Percentiles rank a stretch among this genome's conserved stretches.
Evolutionary conservation across 2,113 vertebrate species (phyloP).

Genomic region (Garra rufa): DNA sequence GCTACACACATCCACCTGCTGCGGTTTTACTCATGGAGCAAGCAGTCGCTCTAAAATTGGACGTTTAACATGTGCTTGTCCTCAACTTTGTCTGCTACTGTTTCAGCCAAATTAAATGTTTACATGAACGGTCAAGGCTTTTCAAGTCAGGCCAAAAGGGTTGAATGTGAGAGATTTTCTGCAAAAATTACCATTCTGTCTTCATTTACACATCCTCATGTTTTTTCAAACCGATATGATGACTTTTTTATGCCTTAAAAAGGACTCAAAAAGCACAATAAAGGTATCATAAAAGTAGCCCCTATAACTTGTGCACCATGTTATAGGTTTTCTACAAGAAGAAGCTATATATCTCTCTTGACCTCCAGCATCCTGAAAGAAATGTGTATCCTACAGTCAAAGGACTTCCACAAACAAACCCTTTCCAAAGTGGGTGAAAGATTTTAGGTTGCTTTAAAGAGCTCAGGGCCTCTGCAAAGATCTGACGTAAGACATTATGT

Average conservation of each 20-base stretch:
- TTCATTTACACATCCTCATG: not conserved
- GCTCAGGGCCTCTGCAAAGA: not conserved
- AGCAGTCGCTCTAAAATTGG: not conserved
- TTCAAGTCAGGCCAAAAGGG: not conserved
- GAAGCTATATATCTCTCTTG: conserved; percentile 47
- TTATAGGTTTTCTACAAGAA: not conserved
- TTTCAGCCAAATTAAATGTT: not conserved
- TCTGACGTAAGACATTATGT: not conserved
- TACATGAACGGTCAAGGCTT: not conserved
- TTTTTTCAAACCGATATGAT: not conserved
- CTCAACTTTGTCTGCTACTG: not conserved
- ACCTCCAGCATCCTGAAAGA: conserved; percentile 45
- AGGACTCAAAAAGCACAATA: not conserved
- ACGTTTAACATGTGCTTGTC: not conserved
- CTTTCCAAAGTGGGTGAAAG: not conserved
- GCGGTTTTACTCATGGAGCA: not conserved
- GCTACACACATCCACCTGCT: conserved; percentile 9
- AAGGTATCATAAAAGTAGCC: too few relatives aligned
- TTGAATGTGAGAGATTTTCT: not conserved
- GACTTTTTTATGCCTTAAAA: not conserved
- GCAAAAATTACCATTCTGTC: not conserved
- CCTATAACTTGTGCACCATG: not conserved
- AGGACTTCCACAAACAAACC: not conserved
- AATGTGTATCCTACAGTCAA: too few relatives aligned
- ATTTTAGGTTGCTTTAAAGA: not conserved